Evolutionary conservation across 2,888 invertebrate species (phyloP), one percentile per base, ranked within the genome.

Genomic region (Gymnocheta viridis): DNA sequence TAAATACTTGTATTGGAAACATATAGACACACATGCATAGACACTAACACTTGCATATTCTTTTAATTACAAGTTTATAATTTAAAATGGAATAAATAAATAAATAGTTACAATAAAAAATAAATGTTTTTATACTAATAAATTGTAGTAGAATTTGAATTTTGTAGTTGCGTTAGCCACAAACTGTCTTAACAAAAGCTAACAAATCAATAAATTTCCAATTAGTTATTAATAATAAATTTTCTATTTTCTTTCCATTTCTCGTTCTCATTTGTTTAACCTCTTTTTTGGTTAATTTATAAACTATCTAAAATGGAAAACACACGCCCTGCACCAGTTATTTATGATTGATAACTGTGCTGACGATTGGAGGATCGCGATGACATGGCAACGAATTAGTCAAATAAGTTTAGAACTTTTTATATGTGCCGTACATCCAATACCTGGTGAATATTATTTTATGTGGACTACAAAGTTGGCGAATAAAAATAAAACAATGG

Each of bases 261-360:
- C 62, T 38, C 72, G n/a, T 86, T 82, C 73, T 78, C 60, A 56
- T 54, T 73, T 69, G 3, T 24, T 32, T 19, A 12, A 22, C 29
- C 24, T 2, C 3, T 35, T 79, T 5, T 10, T 9, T 41, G 64
- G 41, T 10, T 14, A 19, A 22, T 44, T 17, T 22, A 14, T 19
- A 76, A 62, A 41, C 22, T 32, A 54, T 29, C 17, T 29, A 27
- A 58, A 58, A 70, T 49, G 49, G 17, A 60, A 73, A 2, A 17
- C 9, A 17, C 9, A 35, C 19, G 47, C 17, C 24, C 24, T 62
- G 38, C 47, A 24, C 27, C 95, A 99, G 99, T 95, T 99, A 93
- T 99, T 99, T 94, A 99, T 99, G 97, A 98, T 99, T 94, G 99
- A 99, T 95, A 99, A 99, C 94, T 99, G 99, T 94, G 98, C 99